Conservation (phyloP, 1,140 invertebrate genomes). For the Drosophila melanogaster region DNA sequence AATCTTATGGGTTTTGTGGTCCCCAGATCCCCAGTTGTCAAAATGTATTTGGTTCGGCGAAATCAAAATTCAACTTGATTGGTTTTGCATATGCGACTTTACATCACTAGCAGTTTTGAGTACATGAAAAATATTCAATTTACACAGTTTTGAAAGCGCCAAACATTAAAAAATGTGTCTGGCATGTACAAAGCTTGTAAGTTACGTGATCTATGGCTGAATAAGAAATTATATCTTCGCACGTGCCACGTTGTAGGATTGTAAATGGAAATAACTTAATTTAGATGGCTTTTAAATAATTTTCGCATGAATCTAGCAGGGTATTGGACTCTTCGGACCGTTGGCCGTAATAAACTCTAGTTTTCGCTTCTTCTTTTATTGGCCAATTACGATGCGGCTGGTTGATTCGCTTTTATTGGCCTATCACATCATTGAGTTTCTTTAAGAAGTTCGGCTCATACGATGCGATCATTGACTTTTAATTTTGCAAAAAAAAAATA, state of each 20-base stretch:
- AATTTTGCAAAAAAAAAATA: neutral
- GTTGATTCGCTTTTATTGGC: constrained; percentile 9
- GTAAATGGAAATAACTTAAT: neutral
- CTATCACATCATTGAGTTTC: constrained; percentile 21
- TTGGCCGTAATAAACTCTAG: neutral
- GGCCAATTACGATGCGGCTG: constrained; percentile 21
- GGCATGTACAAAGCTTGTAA: neutral
- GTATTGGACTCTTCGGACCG: constrained; percentile 7
- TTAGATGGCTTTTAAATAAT: neutral
- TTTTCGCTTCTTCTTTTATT: constrained; percentile 22
- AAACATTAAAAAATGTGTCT: neutral
- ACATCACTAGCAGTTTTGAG: too few species aligned
- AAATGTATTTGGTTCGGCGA: too few species aligned
- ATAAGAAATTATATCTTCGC: neutral
- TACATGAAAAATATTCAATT: neutral
- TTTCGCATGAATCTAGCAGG: constrained; percentile 11
- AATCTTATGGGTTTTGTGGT: too few species aligned
- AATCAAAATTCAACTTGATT: too few species aligned
- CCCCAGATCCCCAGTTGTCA: too few species aligned
- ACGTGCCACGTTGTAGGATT: neutral
- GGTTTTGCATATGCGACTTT: too few species aligned
- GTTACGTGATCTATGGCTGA: neutral
- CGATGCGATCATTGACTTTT: constrained; percentile 13
- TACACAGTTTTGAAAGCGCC: neutral
- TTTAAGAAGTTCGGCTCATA: constrained; percentile 19